phyloP scores from a whole-genome alignment of 2,888 invertebrate genomes.

The Brenthis hecate region DNA sequence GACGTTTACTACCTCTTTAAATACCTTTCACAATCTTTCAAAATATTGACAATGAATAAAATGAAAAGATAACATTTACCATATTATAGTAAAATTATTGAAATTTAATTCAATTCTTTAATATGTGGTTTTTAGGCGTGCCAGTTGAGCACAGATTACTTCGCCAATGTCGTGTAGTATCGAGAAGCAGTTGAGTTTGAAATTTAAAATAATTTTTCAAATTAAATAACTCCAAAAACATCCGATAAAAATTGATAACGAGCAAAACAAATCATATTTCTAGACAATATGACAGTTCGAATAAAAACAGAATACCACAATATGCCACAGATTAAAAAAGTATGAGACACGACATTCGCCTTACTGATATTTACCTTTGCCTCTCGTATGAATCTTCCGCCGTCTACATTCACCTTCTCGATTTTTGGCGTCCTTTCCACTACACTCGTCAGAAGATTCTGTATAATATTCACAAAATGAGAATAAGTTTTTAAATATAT shows the following conservation, averaged over 20 bases:
- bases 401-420: conserved; percentile 96
- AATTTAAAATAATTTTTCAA: no score
- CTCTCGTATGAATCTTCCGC: conserved; percentile 97
- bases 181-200: no score
- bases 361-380: conserved; percentile 92
- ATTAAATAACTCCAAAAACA: no score
- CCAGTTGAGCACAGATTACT: no score
- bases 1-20: conserved; percentile 54
- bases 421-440: conserved; percentile 96
- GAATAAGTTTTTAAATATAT: not conserved
- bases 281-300: not conserved
- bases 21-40: conserved; percentile 63
- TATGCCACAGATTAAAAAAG: conserved; percentile 46
- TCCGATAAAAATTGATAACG: no score
- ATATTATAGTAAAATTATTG: not conserved
- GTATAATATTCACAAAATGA: conserved; percentile 42
- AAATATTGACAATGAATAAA: conserved; percentile 26
- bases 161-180: no score
- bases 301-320: conserved; percentile 43
- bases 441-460: conserved; percentile 96
- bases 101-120: not conserved
- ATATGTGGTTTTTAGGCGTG: no score
- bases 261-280: not conserved
- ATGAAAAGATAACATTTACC: not conserved
- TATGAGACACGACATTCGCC: conserved; percentile 18